Percentiles rank a stretch among this genome's conserved stretches.
phyloP scores from a whole-genome alignment of 2,113 vertebrate species.

The Hyla sarda region DNA sequence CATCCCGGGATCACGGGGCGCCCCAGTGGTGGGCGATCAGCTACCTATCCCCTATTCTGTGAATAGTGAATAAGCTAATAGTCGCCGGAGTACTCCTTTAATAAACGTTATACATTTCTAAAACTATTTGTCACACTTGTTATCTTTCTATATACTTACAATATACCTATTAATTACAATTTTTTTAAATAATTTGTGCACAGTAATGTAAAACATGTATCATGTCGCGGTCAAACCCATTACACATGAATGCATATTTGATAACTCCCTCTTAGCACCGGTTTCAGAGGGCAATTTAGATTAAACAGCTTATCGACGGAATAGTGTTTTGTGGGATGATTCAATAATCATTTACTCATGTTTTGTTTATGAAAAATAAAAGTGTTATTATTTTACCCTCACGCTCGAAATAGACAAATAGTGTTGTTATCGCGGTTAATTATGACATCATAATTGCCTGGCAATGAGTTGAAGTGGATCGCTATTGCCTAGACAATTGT shows the following conservation, averaged over 20 bases:
- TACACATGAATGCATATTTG: not conserved
- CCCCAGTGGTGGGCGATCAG: no score
- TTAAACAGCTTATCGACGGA: constrained; percentile 21
- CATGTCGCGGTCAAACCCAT: not conserved
- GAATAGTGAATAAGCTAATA: no score
- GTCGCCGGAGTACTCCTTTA: no score
- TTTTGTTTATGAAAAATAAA: constrained; percentile 19
- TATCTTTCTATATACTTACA: no score
- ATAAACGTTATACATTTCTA: no score
- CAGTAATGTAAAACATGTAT: not conserved
- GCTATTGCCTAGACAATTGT: not conserved
- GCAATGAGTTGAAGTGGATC: not conserved
- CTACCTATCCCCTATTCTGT: no score
- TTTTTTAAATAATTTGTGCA: not conserved
- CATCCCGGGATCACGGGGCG: no score
- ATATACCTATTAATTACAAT: no score
- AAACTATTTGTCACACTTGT: no score
- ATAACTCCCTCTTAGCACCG: not conserved
- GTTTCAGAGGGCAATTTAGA: constrained; percentile 15
- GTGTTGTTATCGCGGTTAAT: not conserved
- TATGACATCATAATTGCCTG: constrained; percentile 17
- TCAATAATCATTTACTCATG: constrained; percentile 9
- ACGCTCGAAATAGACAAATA: not conserved
- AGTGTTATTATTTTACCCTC: constrained; percentile 19
- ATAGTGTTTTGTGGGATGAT: constrained; percentile 18